Conservation (phyloP, 2,888 invertebrate genomes). For the Alsophila aescularia region DNA sequence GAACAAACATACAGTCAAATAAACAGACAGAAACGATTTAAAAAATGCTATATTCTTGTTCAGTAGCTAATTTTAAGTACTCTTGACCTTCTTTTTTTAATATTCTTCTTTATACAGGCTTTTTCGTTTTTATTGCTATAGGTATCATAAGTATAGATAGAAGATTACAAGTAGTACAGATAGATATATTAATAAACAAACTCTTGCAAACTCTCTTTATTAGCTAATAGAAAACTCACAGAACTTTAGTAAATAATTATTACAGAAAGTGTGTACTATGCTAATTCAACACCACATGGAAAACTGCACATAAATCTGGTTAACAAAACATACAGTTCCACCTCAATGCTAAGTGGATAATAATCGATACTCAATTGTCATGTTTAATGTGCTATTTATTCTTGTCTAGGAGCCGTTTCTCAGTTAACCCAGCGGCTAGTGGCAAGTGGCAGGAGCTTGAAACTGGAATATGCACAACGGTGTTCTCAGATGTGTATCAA, state of each 20-base stretch:
- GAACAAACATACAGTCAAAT: too few species aligned
- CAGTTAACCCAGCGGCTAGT: slow-evolving; percentile 60
- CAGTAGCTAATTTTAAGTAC: too few species aligned
- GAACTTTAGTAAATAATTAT: not conserved
- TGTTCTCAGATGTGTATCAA: slow-evolving; percentile 17
- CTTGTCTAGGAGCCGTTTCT: slow-evolving; percentile 52
- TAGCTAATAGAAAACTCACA: not conserved
- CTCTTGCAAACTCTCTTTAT: too few species aligned
- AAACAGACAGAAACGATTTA: too few species aligned
- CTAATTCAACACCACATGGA: slow-evolving; percentile 25
- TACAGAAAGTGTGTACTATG: not conserved
- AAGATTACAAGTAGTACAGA: too few species aligned
- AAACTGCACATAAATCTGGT: slow-evolving; percentile 44
- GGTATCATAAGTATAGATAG: too few species aligned
- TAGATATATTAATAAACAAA: too few species aligned
- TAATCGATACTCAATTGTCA: slow-evolving; percentile 76
- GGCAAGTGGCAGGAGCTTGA: slow-evolving; percentile 17
- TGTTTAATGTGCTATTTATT: slow-evolving; percentile 60
- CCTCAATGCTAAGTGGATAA: slow-evolving; percentile 51
- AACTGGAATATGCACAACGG: slow-evolving; percentile 52
- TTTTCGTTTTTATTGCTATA: too few species aligned
- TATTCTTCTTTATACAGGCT: too few species aligned
- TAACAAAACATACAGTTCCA: slow-evolving; percentile 59
- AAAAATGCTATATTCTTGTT: too few species aligned
- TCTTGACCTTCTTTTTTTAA: too few species aligned